phyloP scores from a whole-genome alignment of 2,113 vertebrate genomes.

The Engraulis encrasicolus region DNA sequence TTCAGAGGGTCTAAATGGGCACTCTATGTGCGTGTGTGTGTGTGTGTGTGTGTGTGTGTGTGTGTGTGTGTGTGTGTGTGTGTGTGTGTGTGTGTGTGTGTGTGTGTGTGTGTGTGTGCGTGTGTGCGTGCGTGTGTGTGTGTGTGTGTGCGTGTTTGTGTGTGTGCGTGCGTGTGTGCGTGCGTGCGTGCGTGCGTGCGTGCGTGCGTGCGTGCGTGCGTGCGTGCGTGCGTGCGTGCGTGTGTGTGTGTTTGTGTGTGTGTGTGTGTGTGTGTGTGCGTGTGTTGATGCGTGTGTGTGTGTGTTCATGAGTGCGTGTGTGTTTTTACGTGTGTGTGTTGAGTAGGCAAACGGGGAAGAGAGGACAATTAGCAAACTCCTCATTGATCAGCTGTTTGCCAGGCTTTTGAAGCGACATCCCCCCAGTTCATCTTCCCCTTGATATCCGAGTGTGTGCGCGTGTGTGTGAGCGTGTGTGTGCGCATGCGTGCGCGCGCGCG shows the following conservation, averaged over 20 bases:
- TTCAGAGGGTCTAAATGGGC: too few relatives aligned
- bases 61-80: too few relatives aligned
- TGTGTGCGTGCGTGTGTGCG: too few relatives aligned
- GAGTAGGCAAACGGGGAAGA: neutral
- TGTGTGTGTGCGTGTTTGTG: too few relatives aligned
- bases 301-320: neutral
- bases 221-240: neutral
- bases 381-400: conserved; percentile 13
- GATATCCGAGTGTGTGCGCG: neutral
- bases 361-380: neutral
- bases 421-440: neutral
- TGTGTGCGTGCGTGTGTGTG: too few relatives aligned
- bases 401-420: conserved; percentile 7
- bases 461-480: conserved; percentile 36
- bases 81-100: too few relatives aligned
- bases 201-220: neutral
- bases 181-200: neutral
- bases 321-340: too few relatives aligned
- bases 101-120: too few relatives aligned
- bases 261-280: too few relatives aligned
- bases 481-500: neutral
- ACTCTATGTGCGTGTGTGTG: too few relatives aligned
- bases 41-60: too few relatives aligned
- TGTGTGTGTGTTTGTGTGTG: neutral
- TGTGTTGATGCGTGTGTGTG: neutral